A percentile compares a stretch with the other conserved stretches of the same genome.
Evolutionary conservation across 1,140 invertebrate genomes (phyloP).

Genomic region (Conus betulinus): DNA sequence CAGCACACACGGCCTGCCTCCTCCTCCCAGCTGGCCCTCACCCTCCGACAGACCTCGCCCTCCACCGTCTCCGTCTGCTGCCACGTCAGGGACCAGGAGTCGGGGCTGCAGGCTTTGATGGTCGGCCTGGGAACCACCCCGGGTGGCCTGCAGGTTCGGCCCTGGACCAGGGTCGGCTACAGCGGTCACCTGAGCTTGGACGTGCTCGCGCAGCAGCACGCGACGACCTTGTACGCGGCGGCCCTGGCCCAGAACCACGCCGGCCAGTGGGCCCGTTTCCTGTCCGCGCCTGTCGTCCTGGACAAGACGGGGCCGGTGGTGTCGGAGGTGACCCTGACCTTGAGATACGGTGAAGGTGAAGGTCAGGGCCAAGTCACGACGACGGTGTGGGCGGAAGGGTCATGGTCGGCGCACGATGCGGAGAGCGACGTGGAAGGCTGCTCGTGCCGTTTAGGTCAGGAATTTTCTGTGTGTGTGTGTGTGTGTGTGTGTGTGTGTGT

Average conservation of each 20-base stretch:
- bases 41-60: constrained; percentile 41
- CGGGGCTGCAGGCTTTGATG: constrained; percentile 27
- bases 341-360: constrained; percentile 28
- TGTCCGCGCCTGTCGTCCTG: constrained; percentile 27
- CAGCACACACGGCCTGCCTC: background rate
- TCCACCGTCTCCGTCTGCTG: constrained; percentile 36
- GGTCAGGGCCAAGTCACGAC: background rate
- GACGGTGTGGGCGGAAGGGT: background rate
- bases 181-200: constrained; percentile 30
- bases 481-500: background rate
- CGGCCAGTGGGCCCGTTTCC: constrained; percentile 36
- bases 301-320: constrained; percentile 46
- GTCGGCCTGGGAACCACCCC: constrained; percentile 44
- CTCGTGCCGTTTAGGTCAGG: constrained; percentile 39
- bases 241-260: constrained; percentile 43
- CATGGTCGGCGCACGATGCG: constrained; percentile 39
- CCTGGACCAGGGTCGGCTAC: constrained; percentile 12
- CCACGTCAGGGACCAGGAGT: constrained; percentile 44
- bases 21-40: background rate
- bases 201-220: constrained; percentile 38
- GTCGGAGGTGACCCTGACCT: constrained; percentile 1
- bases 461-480: background rate
- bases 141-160: constrained; percentile 39
- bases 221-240: constrained; percentile 32
- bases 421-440: constrained; percentile 44